Conservation (phyloP, 1,140 invertebrate genomes). For the Acromyrmex charruanus region DNA sequence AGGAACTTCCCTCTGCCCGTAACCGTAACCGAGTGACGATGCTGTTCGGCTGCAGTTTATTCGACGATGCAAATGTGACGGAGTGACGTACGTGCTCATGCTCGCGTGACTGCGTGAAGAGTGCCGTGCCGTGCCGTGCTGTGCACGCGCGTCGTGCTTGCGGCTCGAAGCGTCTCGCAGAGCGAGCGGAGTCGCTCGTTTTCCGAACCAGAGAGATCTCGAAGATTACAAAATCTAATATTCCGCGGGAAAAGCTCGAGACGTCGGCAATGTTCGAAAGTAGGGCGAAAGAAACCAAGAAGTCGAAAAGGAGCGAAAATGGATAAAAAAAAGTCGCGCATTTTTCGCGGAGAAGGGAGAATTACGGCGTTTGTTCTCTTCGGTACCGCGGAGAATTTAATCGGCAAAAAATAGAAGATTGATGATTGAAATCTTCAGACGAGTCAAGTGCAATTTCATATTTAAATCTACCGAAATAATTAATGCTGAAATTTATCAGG, state of each 20-base stretch:
- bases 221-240: constrained; percentile 57
- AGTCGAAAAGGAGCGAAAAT: background rate
- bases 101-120: constrained; percentile 69
- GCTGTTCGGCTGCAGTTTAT: constrained; percentile 64
- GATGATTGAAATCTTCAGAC: constrained; percentile 7
- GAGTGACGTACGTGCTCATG: constrained; percentile 68
- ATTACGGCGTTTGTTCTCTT: constrained; percentile 30
- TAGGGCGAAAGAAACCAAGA: constrained; percentile 31
- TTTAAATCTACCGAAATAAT: background rate
- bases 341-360: constrained; percentile 21
- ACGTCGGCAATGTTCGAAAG: constrained; percentile 40
- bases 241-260: constrained; percentile 34
- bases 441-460: background rate
- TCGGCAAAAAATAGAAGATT: constrained; percentile 21
- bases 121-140: constrained; percentile 52
- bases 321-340: background rate
- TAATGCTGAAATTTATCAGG: background rate
- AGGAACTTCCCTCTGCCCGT: constrained; percentile 53
- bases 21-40: constrained; percentile 62
- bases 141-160: constrained; percentile 34
- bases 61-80: constrained; percentile 70
- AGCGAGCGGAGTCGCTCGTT: constrained; percentile 47
- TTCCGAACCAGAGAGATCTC: constrained; percentile 15
- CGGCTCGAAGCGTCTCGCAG: constrained; percentile 55
- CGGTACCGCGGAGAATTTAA: constrained; percentile 19